Percentiles rank a stretch among this genome's conserved stretches.
phyloP scores from a whole-genome alignment of 2,113 vertebrate genomes.

The Anthoscopus minutus region DNA sequence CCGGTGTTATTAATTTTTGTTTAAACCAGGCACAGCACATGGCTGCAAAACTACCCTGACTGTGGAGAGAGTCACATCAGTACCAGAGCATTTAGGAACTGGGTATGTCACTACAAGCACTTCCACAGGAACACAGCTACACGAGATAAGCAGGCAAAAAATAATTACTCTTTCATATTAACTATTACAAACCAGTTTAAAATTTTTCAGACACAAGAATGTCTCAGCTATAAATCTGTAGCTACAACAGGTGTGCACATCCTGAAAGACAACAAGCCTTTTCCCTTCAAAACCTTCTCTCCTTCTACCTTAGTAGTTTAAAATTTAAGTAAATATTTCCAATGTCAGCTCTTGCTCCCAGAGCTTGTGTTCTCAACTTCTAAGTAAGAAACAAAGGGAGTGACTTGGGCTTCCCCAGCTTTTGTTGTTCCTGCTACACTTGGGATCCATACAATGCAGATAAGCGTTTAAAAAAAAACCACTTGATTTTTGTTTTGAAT shows the following conservation, averaged over 20 bases:
- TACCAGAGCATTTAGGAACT: not conserved
- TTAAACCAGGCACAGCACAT: not conserved
- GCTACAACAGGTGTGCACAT: not conserved
- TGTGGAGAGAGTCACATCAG: not conserved
- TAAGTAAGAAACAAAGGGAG: not conserved
- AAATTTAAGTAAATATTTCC: not conserved
- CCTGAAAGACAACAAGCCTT: not conserved
- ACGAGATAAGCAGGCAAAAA: not conserved
- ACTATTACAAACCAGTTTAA: not conserved
- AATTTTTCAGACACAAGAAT: not conserved
- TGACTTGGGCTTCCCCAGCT: not conserved
- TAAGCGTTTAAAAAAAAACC: not conserved
- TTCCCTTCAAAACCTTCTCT: not conserved
- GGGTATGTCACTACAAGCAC: not conserved
- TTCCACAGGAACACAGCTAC: not conserved
- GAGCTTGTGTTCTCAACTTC: not conserved
- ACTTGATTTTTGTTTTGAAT: accelerated
- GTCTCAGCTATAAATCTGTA: not conserved
- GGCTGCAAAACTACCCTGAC: not conserved
- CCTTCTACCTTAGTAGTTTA: not conserved
- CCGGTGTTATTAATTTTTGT: not conserved
- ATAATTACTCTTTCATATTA: not conserved
- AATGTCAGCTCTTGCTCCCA: not conserved
- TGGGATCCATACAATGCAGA: not conserved
- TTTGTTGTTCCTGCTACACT: not conserved